Conservation (phyloP, 2,113 vertebrate species). For the Columbina picui region DNA sequence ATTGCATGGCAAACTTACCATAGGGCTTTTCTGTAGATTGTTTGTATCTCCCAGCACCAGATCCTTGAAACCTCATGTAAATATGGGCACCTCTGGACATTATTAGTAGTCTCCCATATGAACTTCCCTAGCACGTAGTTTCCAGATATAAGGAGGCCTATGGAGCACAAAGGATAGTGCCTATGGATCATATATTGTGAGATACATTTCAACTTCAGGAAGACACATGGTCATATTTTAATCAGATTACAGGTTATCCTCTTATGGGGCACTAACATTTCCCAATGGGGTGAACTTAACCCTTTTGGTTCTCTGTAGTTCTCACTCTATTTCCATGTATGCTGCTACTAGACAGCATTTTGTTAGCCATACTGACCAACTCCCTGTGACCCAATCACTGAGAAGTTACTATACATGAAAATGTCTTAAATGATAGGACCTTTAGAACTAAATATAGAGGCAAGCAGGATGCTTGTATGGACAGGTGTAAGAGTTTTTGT, state of each 20-base stretch:
- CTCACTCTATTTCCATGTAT: accelerated
- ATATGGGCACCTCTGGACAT: background rate
- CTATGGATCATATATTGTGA: background rate
- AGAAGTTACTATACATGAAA: accelerated
- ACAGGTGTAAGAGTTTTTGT: background rate
- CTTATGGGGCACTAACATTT: accelerated
- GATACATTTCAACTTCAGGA: background rate
- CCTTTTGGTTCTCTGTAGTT: background rate
- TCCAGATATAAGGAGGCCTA: background rate
- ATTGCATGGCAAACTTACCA: background rate
- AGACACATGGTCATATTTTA: background rate
- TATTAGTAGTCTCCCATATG: background rate
- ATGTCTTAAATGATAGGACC: background rate
- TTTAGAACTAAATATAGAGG: background rate
- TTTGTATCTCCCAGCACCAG: background rate
- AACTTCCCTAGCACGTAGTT: background rate
- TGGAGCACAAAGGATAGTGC: background rate
- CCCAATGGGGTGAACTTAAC: background rate
- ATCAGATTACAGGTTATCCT: background rate
- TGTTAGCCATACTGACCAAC: background rate
- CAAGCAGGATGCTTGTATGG: background rate
- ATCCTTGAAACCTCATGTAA: accelerated
- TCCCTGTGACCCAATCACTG: background rate
- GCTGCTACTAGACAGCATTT: background rate
- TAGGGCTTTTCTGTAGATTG: background rate